These are phyloP conservation scores for Rynchops niger DNA, from an alignment of 2,113 vertebrate genomes.

Conservation along the genomic window DNA sequence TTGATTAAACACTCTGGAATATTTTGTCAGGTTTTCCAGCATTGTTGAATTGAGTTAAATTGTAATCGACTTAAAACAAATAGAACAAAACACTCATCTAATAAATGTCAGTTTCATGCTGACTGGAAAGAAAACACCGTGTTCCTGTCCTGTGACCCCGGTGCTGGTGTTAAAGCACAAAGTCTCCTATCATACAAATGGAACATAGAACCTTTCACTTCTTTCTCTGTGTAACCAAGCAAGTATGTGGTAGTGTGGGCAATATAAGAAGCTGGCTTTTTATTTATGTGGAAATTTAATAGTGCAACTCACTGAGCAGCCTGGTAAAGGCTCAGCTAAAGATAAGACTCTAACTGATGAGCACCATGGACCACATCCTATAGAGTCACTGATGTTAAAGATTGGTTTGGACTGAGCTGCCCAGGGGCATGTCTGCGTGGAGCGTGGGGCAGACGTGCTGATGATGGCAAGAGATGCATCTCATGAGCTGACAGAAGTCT, in stretches of 20 bases:
- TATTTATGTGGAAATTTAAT: background rate
- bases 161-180: slow-evolving; percentile 37
- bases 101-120: slow-evolving; percentile 53
- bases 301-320: background rate
- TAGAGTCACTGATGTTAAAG: background rate
- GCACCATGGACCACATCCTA: background rate
- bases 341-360: background rate
- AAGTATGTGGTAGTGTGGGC: background rate
- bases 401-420: background rate
- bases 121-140: slow-evolving; percentile 57
- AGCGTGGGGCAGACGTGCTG: background rate
- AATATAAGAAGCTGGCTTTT: background rate
- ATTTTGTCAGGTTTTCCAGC: slow-evolving; percentile 47
- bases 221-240: background rate
- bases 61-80: slow-evolving; percentile 43
- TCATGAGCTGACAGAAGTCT: background rate
- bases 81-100: slow-evolving; percentile 47
- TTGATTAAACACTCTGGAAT: slow-evolving; percentile 26
- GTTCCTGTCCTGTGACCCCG: slow-evolving; percentile 50
- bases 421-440: background rate
- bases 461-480: background rate
- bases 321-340: background rate
- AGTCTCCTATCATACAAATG: slow-evolving; percentile 54
- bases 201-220: slow-evolving; percentile 54
- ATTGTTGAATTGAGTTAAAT: slow-evolving; percentile 55